phyloP scores from a whole-genome alignment of 2,797 vertebrate species.

The Galago senegalensis region DNA sequence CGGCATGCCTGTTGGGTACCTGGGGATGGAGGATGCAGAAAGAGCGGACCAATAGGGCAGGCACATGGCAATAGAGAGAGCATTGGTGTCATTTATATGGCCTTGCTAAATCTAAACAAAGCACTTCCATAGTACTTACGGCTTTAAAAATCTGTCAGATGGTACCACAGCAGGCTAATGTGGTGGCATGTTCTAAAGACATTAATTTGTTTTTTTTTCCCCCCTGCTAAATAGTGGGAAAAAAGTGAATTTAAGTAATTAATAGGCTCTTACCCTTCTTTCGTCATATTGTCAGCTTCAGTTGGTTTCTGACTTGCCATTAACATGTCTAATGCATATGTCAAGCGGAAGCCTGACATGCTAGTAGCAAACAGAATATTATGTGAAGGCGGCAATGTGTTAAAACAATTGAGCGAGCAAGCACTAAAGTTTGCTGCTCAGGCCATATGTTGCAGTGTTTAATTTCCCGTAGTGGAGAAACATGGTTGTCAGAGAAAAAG shows the following conservation, averaged over 20 bases:
- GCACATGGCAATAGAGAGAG: neutral
- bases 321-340: slow-evolving; percentile 91
- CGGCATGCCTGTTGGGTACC: slow-evolving; percentile 51
- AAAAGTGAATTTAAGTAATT: slow-evolving; percentile 88
- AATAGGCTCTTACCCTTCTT: slow-evolving; percentile 90
- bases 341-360: slow-evolving; percentile 89
- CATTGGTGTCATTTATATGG: slow-evolving; percentile 23
- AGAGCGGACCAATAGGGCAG: slow-evolving; percentile 55
- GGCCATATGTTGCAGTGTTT: slow-evolving; percentile 93
- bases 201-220: slow-evolving; percentile 76
- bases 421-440: slow-evolving; percentile 91
- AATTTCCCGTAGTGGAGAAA: slow-evolving; percentile 92
- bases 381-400: slow-evolving; percentile 91
- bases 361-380: slow-evolving; percentile 91
- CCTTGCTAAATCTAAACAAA: slow-evolving; percentile 81
- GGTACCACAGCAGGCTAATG: slow-evolving; percentile 87
- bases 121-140: slow-evolving; percentile 64
- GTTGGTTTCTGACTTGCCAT: slow-evolving; percentile 89
- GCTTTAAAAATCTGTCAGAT: slow-evolving; percentile 87
- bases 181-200: slow-evolving; percentile 84
- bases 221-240: slow-evolving; percentile 85
- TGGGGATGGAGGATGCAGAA: slow-evolving; percentile 40
- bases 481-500: slow-evolving; percentile 91
- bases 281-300: slow-evolving; percentile 90
- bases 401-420: slow-evolving; percentile 92